Evolutionary conservation across 2,797 vertebrate genomes (phyloP).

Genomic region (Miichthys miiuy): DNA sequence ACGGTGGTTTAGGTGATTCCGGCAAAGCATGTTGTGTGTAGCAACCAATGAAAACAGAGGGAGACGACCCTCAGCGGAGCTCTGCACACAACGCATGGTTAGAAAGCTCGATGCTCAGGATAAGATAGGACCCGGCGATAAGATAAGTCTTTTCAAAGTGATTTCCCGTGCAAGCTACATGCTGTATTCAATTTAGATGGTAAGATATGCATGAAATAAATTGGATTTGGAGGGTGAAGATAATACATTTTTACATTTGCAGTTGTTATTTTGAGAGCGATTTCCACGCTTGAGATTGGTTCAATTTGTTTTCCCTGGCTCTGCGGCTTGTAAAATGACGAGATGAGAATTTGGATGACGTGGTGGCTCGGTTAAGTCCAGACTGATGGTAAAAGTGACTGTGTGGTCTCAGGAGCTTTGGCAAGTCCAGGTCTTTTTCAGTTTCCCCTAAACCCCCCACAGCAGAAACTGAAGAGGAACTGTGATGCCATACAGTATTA

Average conservation of each 20-base stretch:
- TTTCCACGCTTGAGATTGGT: slow-evolving; percentile 72
- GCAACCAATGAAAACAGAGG: slow-evolving; percentile 51
- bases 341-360: slow-evolving; percentile 49
- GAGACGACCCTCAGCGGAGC: slow-evolving; percentile 53
- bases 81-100: slow-evolving; percentile 67
- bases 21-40: slow-evolving; percentile 32
- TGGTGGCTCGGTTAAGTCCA: slow-evolving; percentile 38
- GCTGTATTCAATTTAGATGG: slow-evolving; percentile 88
- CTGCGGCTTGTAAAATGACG: slow-evolving; percentile 59
- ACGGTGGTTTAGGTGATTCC: slow-evolving; percentile 44
- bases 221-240: slow-evolving; percentile 80
- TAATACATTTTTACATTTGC: slow-evolving; percentile 73
- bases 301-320: slow-evolving; percentile 73
- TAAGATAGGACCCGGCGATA: slow-evolving; percentile 82
- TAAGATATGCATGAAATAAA: slow-evolving; percentile 84
- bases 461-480: background rate
- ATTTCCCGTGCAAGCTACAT: slow-evolving; percentile 78
- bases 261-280: slow-evolving; percentile 78
- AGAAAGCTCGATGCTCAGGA: slow-evolving; percentile 79
- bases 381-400: slow-evolving; percentile 17
- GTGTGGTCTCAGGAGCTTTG: slow-evolving; percentile 4
- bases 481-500: background rate
- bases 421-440: background rate
- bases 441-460: too few relatives aligned
- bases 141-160: slow-evolving; percentile 84